These are phyloP conservation scores for Atractosteus spatula DNA, from an alignment of 2,113 vertebrate genomes.

Conservation along the genomic window DNA sequence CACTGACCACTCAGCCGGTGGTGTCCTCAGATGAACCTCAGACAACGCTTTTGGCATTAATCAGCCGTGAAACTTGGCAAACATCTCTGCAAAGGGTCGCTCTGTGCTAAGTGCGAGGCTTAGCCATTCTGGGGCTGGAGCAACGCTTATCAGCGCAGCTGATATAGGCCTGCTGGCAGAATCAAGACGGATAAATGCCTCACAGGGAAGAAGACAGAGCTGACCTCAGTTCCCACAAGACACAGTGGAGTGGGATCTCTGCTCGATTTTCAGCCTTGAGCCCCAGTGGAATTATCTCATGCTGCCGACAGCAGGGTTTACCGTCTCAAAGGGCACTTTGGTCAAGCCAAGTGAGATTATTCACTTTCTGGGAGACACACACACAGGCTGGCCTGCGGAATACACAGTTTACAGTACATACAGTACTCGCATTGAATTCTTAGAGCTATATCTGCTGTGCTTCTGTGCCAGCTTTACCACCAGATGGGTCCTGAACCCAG, in stretches of 20 bases:
- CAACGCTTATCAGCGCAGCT: slow-evolving; percentile 33
- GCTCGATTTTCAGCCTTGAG: slow-evolving; percentile 30
- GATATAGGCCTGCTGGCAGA: slow-evolving; percentile 27
- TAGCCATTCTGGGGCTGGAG: background rate
- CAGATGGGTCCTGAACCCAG: slow-evolving; percentile 58
- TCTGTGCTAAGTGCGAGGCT: background rate
- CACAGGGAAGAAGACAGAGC: slow-evolving; percentile 20
- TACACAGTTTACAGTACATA: no score
- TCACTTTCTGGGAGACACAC: slow-evolving; percentile 28
- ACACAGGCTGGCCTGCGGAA: slow-evolving; percentile 45
- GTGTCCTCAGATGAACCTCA: background rate
- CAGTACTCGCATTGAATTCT: background rate
- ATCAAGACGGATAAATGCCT: slow-evolving; percentile 8
- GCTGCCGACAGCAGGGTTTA: slow-evolving; percentile 44
- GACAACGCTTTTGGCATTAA: background rate
- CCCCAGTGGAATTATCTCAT: slow-evolving; percentile 43
- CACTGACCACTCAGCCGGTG: background rate
- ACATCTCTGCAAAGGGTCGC: background rate
- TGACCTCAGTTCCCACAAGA: slow-evolving; percentile 26
- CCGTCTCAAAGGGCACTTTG: slow-evolving; percentile 49
- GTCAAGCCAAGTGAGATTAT: slow-evolving; percentile 47
- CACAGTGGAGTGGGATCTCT: slow-evolving; percentile 32
- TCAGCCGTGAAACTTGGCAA: background rate
- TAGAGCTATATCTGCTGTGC: slow-evolving; percentile 17
- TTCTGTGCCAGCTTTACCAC: slow-evolving; percentile 41